Evolutionary conservation across 2,113 vertebrate genomes (phyloP).

Genomic region (Microtus oregoni): DNA sequence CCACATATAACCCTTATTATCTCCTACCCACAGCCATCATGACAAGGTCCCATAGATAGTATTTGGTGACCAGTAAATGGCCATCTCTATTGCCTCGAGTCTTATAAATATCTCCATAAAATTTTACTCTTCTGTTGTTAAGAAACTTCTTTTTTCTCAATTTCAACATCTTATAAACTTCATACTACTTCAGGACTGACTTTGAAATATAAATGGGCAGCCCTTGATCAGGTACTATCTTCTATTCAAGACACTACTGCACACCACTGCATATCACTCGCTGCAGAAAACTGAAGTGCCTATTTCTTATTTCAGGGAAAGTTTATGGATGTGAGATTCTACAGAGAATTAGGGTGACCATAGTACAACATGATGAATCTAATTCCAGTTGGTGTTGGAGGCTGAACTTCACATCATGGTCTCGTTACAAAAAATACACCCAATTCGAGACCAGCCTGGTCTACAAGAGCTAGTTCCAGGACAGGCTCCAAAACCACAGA

Average conservation of each 20-base stretch:
- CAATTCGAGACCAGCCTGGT: too few relatives aligned
- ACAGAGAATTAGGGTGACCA: not conserved
- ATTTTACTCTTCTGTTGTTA: not conserved
- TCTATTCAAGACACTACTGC: not conserved
- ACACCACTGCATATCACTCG: not conserved
- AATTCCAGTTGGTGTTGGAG: constrained; percentile 49
- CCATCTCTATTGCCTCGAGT: not conserved
- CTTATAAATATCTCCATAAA: not conserved
- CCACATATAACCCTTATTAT: not conserved
- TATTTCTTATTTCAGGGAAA: constrained; percentile 9
- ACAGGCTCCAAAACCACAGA: too few relatives aligned
- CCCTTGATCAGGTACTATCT: not conserved
- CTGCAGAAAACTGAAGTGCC: constrained; percentile 12
- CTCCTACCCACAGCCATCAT: not conserved
- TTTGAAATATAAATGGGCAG: not conserved
- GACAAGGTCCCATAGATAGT: not conserved
- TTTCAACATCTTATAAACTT: constrained; percentile 30
- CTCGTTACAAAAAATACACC: constrained; percentile 73
- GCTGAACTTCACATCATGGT: constrained; percentile 43
- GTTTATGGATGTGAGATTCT: not conserved
- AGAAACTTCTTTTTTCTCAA: constrained; percentile 29
- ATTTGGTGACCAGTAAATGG: not conserved
- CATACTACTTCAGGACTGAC: not conserved
- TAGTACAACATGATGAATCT: constrained; percentile 38
- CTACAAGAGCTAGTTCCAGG: too few relatives aligned